These are phyloP conservation scores for Podarcis siculus DNA, from an alignment of 2,797 vertebrate genomes.

Conservation along the genomic window DNA sequence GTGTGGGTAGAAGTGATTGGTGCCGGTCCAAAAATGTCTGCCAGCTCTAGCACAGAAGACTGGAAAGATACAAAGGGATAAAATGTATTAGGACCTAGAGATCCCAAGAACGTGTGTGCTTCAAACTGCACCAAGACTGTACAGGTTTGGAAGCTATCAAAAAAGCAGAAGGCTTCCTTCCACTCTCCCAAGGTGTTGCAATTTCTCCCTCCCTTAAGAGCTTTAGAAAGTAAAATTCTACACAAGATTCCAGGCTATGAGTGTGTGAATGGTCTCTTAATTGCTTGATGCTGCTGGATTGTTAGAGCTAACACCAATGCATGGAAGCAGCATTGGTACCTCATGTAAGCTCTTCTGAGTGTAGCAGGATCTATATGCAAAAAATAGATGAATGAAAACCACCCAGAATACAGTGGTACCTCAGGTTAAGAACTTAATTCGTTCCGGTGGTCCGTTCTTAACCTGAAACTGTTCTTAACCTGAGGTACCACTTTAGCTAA, in stretches of 20 bases:
- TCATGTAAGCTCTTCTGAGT: background rate
- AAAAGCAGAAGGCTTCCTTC: background rate
- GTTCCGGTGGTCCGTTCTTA: too few species aligned
- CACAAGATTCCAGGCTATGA: background rate
- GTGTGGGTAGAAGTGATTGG: slow-evolving; percentile 78
- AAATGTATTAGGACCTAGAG: slow-evolving; percentile 11
- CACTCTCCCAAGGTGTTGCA: background rate
- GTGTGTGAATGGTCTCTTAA: background rate
- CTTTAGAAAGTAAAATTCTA: background rate
- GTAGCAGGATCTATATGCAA: background rate
- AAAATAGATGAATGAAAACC: background rate
- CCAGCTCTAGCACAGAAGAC: slow-evolving; percentile 91
- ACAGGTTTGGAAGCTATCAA: background rate
- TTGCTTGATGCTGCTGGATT: background rate
- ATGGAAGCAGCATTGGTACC: background rate
- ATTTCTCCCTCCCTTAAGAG: background rate
- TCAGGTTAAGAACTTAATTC: too few species aligned
- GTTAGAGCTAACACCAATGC: background rate
- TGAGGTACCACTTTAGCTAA: too few species aligned
- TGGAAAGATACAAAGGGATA: slow-evolving; percentile 65
- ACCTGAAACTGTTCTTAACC: too few species aligned
- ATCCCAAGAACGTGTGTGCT: background rate
- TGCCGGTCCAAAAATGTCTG: slow-evolving; percentile 85
- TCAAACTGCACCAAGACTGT: background rate
- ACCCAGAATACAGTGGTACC: background rate